Evolutionary conservation across 2,888 invertebrate genomes (phyloP), one percentile per base, ranked within the genome.

Genomic region (Volucella inanis): DNA sequence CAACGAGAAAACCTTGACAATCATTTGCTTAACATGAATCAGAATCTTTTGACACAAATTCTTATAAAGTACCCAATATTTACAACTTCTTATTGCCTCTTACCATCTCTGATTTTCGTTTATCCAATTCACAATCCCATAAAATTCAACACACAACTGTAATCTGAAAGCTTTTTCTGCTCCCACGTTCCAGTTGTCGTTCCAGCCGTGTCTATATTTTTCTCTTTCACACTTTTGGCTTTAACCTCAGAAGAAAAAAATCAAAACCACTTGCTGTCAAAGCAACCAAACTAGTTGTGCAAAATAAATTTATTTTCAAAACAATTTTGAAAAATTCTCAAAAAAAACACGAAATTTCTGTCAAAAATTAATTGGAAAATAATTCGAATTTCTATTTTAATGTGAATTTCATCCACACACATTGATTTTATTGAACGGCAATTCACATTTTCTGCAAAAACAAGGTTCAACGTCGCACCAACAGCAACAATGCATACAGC

Each of bases 401-500:
- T 72, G 61, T 14, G 31, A 57, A 50, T 57, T 61, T 22, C 18
- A 4, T 62, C 14, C 11, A 38, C 62, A 61, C 8, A 18, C 3
- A 57, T 10, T 3, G n/a, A 55, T 54, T 47, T 2, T 11, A 50
- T 8, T 54, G 14, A 39, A 38, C 41, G 31, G 41, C 45, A 39
- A 39, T n/a, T 45, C 59, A 38, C 15, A 64, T 68, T 72, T 31
- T 31, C 14, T 41, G 10, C 15, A 57, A 68, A 55, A 49, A 18
- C n/a, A 52, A 14, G 43, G 1, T 55, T 41, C 47, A n/a, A 50
- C 6, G 8, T 11, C 9, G 22, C 52, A 61, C 2, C 22, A 79
- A 49, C 70, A 92, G 31, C 4, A 31, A 31, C 31, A 31, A 31
- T 92, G 92, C 91, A 92, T 87, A 91, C 92, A 50, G 92, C 91